Conservation (phyloP, 2,888 invertebrate species). For the Melieria omissa region DNA sequence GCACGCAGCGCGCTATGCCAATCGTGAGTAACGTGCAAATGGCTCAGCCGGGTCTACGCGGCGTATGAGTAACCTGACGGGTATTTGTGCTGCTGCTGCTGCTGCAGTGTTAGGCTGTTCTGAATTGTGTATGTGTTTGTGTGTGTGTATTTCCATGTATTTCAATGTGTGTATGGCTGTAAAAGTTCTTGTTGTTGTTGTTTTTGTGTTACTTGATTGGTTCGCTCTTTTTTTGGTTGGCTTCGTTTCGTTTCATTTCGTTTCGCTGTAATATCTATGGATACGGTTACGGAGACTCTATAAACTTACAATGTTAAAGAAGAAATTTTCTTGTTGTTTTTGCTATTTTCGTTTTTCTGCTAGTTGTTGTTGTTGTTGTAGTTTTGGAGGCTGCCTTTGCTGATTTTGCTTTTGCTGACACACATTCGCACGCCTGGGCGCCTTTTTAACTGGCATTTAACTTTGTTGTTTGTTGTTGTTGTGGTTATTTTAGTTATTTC, state of each 20-base stretch:
- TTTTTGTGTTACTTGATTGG: not conserved
- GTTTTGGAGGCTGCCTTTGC: not conserved
- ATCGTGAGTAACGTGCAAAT: not conserved
- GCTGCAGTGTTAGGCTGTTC: not conserved
- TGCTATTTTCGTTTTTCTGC: slow-evolving; percentile 16
- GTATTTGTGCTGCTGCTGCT: not conserved
- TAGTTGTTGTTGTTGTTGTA: slow-evolving; percentile 31
- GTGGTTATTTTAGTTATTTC: slow-evolving; percentile 31
- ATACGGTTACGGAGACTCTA: slow-evolving; percentile 6
- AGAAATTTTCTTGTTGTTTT: slow-evolving; percentile 45
- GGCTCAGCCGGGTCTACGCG: not conserved
- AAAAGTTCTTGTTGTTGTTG: not conserved
- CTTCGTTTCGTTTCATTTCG: not conserved
- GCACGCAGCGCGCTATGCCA: not conserved
- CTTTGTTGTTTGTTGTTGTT: slow-evolving; percentile 38
- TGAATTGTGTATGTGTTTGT: not conserved
- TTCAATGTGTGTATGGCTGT: not conserved
- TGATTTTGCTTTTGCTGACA: not conserved
- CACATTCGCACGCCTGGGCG: not conserved
- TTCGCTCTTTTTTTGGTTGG: not conserved
- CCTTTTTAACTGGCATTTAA: not conserved
- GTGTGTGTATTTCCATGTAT: not conserved
- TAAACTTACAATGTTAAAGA: slow-evolving; percentile 53
- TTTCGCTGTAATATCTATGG: slow-evolving; percentile 5
- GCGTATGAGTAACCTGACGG: slow-evolving; percentile 6